These are phyloP conservation scores for Platalea minor DNA, from an alignment of 2,797 vertebrate genomes.

Conservation along the genomic window DNA sequence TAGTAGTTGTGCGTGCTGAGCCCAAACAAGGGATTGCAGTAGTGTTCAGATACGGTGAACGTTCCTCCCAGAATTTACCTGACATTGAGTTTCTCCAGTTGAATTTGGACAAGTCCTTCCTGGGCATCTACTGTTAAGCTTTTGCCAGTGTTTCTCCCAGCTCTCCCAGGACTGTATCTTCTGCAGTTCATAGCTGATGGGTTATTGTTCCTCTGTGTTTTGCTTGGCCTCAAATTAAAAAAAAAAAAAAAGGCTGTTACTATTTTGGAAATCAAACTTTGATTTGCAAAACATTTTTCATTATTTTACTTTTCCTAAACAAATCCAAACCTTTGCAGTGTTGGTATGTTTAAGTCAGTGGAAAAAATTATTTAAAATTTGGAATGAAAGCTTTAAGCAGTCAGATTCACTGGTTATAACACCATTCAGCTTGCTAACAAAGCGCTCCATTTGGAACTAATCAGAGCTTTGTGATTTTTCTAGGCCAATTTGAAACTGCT, in stretches of 20 bases:
- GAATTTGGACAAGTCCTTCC: neutral
- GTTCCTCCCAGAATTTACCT: neutral
- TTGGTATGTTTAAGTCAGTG: constrained; percentile 44
- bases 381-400: neutral
- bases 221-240: neutral
- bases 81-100: neutral
- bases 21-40: neutral
- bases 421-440: constrained; percentile 13
- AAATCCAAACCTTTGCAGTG: neutral
- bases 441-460: constrained; percentile 46
- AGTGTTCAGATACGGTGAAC: neutral
- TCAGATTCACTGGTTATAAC: neutral
- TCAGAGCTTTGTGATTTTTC: constrained; percentile 39
- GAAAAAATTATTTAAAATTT: constrained; percentile 28
- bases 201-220: neutral
- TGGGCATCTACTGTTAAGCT: neutral
- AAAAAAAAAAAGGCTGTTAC: neutral
- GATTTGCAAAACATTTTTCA: neutral
- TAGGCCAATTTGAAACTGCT: constrained; percentile 34
- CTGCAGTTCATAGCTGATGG: neutral
- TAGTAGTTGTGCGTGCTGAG: neutral
- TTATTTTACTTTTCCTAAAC: constrained; percentile 14
- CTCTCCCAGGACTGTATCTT: neutral
- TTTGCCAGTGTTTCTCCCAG: neutral
- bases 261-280: neutral